Conservation (phyloP, 1,140 invertebrate genomes). For the Drosophila pallidifrons region DNA sequence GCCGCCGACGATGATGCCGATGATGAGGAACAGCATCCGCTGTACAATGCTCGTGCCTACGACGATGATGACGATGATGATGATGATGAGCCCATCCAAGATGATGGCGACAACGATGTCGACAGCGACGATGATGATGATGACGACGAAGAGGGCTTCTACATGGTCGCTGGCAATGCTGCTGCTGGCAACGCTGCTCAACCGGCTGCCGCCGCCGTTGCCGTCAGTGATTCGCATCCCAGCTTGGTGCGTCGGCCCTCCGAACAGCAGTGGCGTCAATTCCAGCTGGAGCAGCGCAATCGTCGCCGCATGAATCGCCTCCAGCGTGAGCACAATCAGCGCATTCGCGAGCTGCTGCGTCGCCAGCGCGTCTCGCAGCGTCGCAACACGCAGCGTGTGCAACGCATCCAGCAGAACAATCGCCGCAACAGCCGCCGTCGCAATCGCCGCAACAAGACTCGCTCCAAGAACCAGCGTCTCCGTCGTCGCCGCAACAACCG, state of each 20-base stretch:
- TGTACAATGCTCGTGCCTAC: conserved; percentile 17
- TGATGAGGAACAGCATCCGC: conserved; percentile 4
- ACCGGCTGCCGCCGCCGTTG: background rate
- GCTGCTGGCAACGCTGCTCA: conserved; percentile 10
- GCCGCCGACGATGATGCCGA: background rate
- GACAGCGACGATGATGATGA: conserved; percentile 31
- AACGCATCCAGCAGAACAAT: conserved; percentile 37
- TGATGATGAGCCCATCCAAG: conserved; percentile 28
- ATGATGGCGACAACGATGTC: background rate
- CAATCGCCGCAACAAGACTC: conserved; percentile 48
- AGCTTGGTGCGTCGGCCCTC: conserved; percentile 35
- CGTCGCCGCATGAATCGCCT: conserved; percentile 66
- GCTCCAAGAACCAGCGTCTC: conserved; percentile 26
- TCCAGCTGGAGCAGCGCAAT: conserved; percentile 62
- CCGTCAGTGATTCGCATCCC: background rate
- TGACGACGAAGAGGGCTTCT: conserved; percentile 40
- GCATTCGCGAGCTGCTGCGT: conserved; percentile 49
- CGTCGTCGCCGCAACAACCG: conserved; percentile 53
- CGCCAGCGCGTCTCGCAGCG: conserved; percentile 51
- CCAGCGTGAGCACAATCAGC: conserved; percentile 66
- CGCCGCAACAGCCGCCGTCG: conserved; percentile 27
- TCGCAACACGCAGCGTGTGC: conserved; percentile 42
- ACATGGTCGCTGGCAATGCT: conserved; percentile 41
- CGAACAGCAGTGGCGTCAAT: conserved; percentile 68
- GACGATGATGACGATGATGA: conserved; percentile 36